Evolutionary conservation across 2,113 vertebrate genomes (phyloP), one percentile per base, ranked within the genome.

Genomic region (Dolichotis patagonum): DNA sequence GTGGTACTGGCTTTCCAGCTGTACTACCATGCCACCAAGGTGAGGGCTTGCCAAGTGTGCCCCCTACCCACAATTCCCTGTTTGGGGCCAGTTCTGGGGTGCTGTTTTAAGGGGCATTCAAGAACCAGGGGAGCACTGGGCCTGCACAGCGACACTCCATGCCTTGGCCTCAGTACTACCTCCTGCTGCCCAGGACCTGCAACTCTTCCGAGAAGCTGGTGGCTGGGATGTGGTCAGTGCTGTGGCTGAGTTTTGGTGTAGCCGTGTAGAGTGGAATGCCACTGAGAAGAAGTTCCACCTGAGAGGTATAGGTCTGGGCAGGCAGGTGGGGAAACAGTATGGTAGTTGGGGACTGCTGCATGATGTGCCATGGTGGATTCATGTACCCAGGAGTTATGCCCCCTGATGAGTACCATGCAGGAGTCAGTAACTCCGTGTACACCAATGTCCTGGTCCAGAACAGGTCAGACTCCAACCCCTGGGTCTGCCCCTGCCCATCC

Each of bases 231-330:
- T 99, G 97, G 98, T 99, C 78, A 97, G 96, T 19, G 99, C 99
- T 0, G 98, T 99, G 95, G 99, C 99, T 12, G 99, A 98, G 96
- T 99, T 99, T 94, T 99, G 99, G 99, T 99, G 99, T 96, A 99
- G 99, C 95, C 99, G 99, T 62, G 99, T 99, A 16, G 98, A 98
- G 62, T 99, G 99, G 99, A 99, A 97, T 4, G 81, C 98, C 0
- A 97, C 98, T 35, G 99, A 99, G 54, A 97, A 99, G 60, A 97
- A 98, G 84, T 99, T 99, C 97, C 99, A 99, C 96, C 98, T 99
- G 91, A 98, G 94, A 96, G 99, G 99, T 99, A 97, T 75, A 54
- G 30, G 0, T 35, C 28, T 0, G 4, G 75, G 75, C 16, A 9
- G 1, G 24, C 43, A 49, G 2, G 2, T 35, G 49, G 7, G 69